These are phyloP conservation scores for Hermaeophaga mercurialis DNA, from an alignment of 2,888 invertebrate species.

Conservation along the genomic window DNA sequence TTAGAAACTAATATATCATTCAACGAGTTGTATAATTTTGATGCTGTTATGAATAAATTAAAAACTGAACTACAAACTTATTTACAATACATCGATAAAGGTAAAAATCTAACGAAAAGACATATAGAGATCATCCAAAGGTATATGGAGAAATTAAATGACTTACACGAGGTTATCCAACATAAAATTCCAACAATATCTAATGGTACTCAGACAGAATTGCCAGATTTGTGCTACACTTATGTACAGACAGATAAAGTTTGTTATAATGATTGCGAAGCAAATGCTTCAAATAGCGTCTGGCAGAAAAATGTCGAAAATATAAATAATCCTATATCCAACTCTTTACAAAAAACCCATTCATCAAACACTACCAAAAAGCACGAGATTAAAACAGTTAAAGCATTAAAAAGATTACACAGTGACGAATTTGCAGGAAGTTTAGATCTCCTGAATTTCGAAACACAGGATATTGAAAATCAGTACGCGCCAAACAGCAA, in stretches of 20 bases:
- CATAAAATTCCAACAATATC: neutral
- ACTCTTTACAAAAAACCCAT: too few relatives aligned
- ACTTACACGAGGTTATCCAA: neutral
- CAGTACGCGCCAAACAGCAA: neutral
- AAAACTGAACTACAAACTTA: slow-evolving; percentile 1
- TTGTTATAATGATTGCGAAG: too few relatives aligned
- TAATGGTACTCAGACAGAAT: too few relatives aligned
- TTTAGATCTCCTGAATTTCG: slow-evolving; percentile 27
- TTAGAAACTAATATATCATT: too few relatives aligned
- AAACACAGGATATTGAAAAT: slow-evolving; percentile 29
- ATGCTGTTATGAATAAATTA: neutral
- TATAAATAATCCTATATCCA: too few relatives aligned
- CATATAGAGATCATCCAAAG: slow-evolving; percentile 9
- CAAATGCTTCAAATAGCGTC: too few relatives aligned
- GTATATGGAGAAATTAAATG: slow-evolving; percentile 11
- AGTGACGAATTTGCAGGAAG: slow-evolving; percentile 24
- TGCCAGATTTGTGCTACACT: too few relatives aligned
- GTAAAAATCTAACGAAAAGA: slow-evolving; percentile 5
- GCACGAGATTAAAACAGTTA: too few relatives aligned
- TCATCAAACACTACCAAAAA: too few relatives aligned
- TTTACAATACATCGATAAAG: slow-evolving; percentile 5
- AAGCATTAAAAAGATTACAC: slow-evolving; percentile 3
- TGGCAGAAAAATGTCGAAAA: too few relatives aligned
- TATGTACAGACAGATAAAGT: too few relatives aligned
- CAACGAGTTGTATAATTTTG: slow-evolving; percentile 1